phyloP scores from a whole-genome alignment of 2,888 invertebrate genomes.

The Xestia sexstrigata region DNA sequence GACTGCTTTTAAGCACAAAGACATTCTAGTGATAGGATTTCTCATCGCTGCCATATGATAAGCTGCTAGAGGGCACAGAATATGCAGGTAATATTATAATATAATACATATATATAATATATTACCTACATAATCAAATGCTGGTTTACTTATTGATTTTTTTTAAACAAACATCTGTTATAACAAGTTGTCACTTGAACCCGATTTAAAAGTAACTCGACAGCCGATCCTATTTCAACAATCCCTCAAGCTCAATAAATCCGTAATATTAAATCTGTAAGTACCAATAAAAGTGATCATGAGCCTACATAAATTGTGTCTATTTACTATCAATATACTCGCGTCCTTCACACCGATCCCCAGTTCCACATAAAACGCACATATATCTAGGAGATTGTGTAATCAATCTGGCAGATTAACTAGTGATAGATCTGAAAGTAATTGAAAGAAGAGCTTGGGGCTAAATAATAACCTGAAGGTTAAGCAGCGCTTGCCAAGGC shows the following conservation, averaged over 20 bases:
- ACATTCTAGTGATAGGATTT: background rate
- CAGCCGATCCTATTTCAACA: conserved; percentile 9
- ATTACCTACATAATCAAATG: background rate
- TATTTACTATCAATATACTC: conserved; percentile 48
- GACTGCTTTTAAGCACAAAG: background rate
- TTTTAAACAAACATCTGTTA: background rate
- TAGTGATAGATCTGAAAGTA: conserved; percentile 29
- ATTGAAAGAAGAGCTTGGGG: background rate
- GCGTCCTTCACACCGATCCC: conserved; percentile 14
- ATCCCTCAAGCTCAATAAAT: conserved; percentile 32
- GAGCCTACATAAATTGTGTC: conserved; percentile 46
- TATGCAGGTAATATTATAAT: too few species aligned
- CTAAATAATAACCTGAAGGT: background rate
- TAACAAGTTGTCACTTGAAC: background rate
- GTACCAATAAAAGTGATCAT: conserved; percentile 44
- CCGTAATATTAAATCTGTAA: conserved; percentile 34
- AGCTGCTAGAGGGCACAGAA: background rate
- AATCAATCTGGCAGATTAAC: conserved; percentile 56
- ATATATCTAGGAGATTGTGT: conserved; percentile 39
- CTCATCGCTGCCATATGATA: background rate
- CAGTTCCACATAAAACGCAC: conserved; percentile 37
- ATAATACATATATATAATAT: too few species aligned
- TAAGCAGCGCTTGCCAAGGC: background rate
- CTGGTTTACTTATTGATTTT: background rate
- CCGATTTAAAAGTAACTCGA: conserved; percentile 14